Evolutionary conservation across 1,140 invertebrate genomes (phyloP), one percentile per base, ranked within the genome.

Genomic region (Cyclargus thomasi): DNA sequence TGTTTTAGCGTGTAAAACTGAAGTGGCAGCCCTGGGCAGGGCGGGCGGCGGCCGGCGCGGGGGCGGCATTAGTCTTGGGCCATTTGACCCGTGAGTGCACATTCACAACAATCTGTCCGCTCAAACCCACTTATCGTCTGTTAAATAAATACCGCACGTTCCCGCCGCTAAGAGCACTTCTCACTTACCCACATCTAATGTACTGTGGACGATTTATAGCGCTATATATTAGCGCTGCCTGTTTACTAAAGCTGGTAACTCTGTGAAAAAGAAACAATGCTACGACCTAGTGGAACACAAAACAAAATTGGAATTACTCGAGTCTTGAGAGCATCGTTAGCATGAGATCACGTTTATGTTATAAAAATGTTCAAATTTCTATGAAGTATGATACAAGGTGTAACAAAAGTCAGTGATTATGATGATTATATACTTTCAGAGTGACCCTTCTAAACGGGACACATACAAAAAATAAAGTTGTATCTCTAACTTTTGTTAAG

Each of bases 111-210:
- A 72, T 75, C 74, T 69, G 73, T 76, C 71, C 69, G 70, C 73
- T 70, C 73, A 64, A 66, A 65, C 76, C 75, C 75, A 75, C 77
- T 80, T 77, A 77, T 67, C 78, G 74, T 68, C 78, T 77, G 79
- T 82, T 87, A 88, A 88, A 88, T 88, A 88, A 88, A 88, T 88
- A 88, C 77, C 78, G 75, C 83, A 87, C 86, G 84, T 88, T 86
- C 81, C 77, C 73, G 81, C 79, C 73, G 70, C 81, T 81, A 85
- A 86, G 83, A 88, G 77, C 81, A 82, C 81, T 86, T 83, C 78
- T 86, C 84, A 86, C 84, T 88, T 82, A 81, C 75, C 74, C 68
- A 62, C 69, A 70, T 23, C 74, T 74, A 75, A 85, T 86, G 85
- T 86, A 86, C 85, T 71, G 76, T 74, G 77, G 73, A 75, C 73